Evolutionary conservation across 2,888 invertebrate genomes (phyloP), one percentile per base, ranked within the genome.

Genomic region (Cephus pulcher): DNA sequence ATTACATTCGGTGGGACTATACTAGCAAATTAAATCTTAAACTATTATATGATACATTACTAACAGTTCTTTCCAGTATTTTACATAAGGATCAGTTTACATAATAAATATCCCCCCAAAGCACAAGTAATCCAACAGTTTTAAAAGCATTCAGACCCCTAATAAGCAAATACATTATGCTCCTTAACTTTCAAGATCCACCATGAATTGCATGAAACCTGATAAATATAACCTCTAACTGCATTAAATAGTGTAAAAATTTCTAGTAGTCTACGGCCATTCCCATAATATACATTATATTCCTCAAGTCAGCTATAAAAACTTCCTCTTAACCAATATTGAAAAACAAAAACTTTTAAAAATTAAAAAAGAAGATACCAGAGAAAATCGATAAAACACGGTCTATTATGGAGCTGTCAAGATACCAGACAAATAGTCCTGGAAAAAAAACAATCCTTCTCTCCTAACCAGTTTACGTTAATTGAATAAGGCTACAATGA

Each of bases 361-460:
- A 71, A 15, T 34, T 71, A 11, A 33, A 32, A 11, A 33, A 32
- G 12, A 12, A 23, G 35, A 34, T 34, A 74, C 34, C 12, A 1
- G 34, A 69, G 77, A 74, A 76, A 79, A 77, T 79, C 75, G 69
- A 80, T 79, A 79, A 37, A 78, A 40, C 32, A 73, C 74, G 56
- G 32, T 69, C 76, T 77, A 78, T 82, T 78, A 78, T 75, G 77
- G 73, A 79, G 68, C 81, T 82, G 82, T 81, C 82, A 81, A 80
- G 78, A 68, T 68, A 71, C 74, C 75, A 74, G 69, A 80, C 75
- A 78, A 78, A 69, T 74, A 73, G 40, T 73, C 74, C 73, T 37
- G 73, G 11, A 11, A 75, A 74, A 56, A 68, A 37, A 79, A 34
- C 33, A 23, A 69, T 71, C 32, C 30, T 15, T 4, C 23, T 33